Conservation (phyloP, 2,113 vertebrate species). For the Phaethornis superciliosus region DNA sequence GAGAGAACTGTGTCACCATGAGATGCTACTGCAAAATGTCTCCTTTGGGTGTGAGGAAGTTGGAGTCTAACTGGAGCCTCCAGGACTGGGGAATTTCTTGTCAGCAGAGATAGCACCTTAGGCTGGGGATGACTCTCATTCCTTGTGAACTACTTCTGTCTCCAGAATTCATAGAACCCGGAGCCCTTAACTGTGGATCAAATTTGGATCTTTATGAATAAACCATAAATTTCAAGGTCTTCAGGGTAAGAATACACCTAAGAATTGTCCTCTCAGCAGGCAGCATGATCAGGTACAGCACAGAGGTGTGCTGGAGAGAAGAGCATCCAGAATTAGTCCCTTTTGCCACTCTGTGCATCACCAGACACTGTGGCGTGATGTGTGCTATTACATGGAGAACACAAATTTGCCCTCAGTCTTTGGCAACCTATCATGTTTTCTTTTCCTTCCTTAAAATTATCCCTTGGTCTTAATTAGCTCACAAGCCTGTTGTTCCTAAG, state of each 20-base stretch:
- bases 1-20: neutral
- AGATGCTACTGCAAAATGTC: neutral
- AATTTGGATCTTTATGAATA: neutral
- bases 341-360: neutral
- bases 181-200: neutral
- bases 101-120: neutral
- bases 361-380: neutral
- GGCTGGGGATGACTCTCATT: neutral
- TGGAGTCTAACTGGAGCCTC: neutral
- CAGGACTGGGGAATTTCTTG: neutral
- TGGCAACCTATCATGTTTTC: neutral
- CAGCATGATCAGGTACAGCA: neutral
- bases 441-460: slow-evolving; percentile 13
- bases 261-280: neutral
- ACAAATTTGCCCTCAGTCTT: neutral
- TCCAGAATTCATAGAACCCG: neutral
- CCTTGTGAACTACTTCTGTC: neutral
- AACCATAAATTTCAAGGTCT: neutral
- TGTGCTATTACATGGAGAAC: neutral
- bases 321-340: neutral
- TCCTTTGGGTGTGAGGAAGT: neutral
- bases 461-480: slow-evolving; percentile 32
- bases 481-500: slow-evolving; percentile 19
- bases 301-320: neutral
- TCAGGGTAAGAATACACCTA: neutral